Conservation (phyloP, 2,888 invertebrate genomes). For the Lithodes maja region DNA sequence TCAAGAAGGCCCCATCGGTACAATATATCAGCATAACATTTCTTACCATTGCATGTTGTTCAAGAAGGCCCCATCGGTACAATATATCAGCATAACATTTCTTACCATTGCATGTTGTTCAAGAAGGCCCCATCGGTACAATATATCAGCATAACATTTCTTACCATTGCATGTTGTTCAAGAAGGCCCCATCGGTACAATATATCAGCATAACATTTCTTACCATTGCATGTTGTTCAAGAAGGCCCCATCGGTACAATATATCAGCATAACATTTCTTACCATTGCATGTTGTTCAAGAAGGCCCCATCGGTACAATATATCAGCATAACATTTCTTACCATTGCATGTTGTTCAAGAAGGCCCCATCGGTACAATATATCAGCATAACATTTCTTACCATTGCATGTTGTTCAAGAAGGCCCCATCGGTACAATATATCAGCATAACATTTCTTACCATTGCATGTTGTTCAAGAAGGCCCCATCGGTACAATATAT, state of each 20-base stretch:
- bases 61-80: conserved; percentile 87
- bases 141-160: conserved; percentile 88
- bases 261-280: conserved; percentile 88
- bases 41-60: conserved; percentile 81
- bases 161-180: conserved; percentile 82
- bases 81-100: conserved; percentile 92
- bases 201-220: conserved; percentile 88
- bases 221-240: conserved; percentile 84
- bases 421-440: conserved; percentile 88
- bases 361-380: conserved; percentile 90
- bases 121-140: conserved; percentile 89
- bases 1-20: conserved; percentile 89
- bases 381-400: conserved; percentile 85
- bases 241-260: conserved; percentile 87
- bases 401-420: conserved; percentile 85
- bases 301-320: conserved; percentile 89
- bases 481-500: conserved; percentile 90
- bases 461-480: conserved; percentile 85
- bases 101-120: conserved; percentile 82
- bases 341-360: conserved; percentile 84
- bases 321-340: conserved; percentile 85
- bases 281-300: conserved; percentile 84
- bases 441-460: conserved; percentile 85
- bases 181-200: conserved; percentile 89
- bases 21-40: conserved; percentile 92